Evolutionary conservation across 2,113 vertebrate species (phyloP).

Genomic region (Haplochromis vanheusdeni): DNA sequence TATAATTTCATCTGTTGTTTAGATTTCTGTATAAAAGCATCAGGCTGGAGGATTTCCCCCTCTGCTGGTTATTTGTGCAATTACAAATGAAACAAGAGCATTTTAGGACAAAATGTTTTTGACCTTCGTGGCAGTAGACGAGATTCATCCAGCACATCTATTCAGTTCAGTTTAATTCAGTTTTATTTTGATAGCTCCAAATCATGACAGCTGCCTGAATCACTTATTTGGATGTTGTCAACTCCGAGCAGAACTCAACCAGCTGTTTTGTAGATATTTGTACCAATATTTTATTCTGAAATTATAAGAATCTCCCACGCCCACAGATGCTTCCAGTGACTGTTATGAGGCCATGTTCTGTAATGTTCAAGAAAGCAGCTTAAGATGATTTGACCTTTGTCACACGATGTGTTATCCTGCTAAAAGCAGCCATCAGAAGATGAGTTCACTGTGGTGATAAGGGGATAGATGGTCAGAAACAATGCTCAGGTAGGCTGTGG

Average conservation of each 20-base stretch:
- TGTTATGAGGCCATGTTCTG: not conserved
- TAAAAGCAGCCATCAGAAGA: not conserved
- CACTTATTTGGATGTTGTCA: not conserved
- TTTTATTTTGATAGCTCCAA: not conserved
- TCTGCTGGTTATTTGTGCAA: constrained; percentile 37
- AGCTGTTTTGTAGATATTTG: not conserved
- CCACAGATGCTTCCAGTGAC: not conserved
- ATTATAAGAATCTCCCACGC: not conserved
- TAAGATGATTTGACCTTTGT: not conserved
- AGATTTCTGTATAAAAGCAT: not conserved
- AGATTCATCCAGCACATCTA: not conserved
- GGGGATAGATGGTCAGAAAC: not conserved
- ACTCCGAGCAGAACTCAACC: not conserved
- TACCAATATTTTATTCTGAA: not conserved
- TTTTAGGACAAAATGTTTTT: not conserved
- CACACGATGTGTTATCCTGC: not conserved
- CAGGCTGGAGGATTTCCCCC: not conserved
- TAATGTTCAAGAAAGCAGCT: not conserved
- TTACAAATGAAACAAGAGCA: not conserved
- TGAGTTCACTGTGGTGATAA: not conserved
- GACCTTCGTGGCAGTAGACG: not conserved
- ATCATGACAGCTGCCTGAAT: not conserved
- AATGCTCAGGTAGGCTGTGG: not conserved
- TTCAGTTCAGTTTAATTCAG: not conserved
- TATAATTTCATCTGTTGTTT: not conserved